Conservation (phyloP, 2,888 invertebrate genomes). For the Dioctria rufipes region DNA sequence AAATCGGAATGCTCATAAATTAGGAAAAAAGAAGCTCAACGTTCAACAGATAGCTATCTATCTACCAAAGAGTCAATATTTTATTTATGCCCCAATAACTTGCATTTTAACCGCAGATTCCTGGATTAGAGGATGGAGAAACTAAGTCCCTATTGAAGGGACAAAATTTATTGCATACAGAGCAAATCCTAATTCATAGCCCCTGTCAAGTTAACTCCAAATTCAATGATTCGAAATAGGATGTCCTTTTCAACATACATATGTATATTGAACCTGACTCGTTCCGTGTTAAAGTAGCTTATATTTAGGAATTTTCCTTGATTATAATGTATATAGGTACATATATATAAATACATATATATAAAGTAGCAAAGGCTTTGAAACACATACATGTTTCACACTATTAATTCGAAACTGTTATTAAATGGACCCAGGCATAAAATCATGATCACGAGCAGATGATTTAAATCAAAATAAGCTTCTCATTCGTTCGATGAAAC, state of each 20-base stretch:
- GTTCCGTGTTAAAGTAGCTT: conserved; percentile 7
- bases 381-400: conserved; percentile 3
- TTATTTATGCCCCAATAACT: conserved; percentile 26
- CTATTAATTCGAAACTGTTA: neutral
- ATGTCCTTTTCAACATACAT: neutral
- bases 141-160: no score
- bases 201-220: conserved; percentile 32
- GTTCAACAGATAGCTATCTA: neutral
- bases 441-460: neutral
- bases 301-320: neutral
- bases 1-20: conserved; percentile 16
- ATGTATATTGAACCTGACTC: neutral
- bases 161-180: conserved; percentile 24
- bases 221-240: conserved; percentile 33
- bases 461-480: conserved; percentile 33
- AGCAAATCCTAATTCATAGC: conserved; percentile 32
- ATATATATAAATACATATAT: no score
- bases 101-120: no score
- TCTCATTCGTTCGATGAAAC: neutral
- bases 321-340: neutral
- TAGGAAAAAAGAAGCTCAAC: neutral
- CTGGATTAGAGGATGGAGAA: no score
- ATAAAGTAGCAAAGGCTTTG: no score
- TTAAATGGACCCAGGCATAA: neutral
- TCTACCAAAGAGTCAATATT: neutral